Evolutionary conservation across 2,797 vertebrate genomes (phyloP), one percentile per base, ranked within the genome.

Genomic region (Lepilemur septentrionalis): DNA sequence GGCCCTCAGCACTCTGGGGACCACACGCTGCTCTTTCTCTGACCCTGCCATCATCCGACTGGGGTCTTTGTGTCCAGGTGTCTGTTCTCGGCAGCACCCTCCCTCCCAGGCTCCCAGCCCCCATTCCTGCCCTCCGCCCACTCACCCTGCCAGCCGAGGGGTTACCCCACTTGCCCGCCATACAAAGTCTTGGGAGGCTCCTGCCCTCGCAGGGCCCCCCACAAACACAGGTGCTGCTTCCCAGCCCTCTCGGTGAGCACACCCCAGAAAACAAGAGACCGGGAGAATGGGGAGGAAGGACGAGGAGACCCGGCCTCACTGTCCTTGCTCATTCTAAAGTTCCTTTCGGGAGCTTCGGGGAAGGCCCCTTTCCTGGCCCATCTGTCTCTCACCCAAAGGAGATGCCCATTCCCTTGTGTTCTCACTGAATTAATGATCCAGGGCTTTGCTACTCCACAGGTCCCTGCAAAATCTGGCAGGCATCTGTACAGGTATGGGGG

Each of bases 41-140:
- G 43, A 20, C 20, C 41, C 8, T 1, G 1, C 25, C 4, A 6
- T 41, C 13, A 13, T 6, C 41, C 11, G 17, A 3, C 23, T 0
- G 48, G 46, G 25, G 2, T 22, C 67, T 4, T 9, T 1, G 0
- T 18, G 1, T 20, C 52, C 14, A 8, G 7, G 1, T 6, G 5
- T 10, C 17, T 41, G 9, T 14, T 55, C 28, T 18, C 38, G 20
- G 13, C 3, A 1, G 25, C n/a, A 13, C 18, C 43, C 57, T 63
- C 7, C 6, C 43, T 63, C 50, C 76, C 2, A 15, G 50, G 50
- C 22, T 35, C 22, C 41, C 52, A 12, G 41, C 41, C 35, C 23
- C 80, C 30, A 9, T 41, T 10, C 57, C 22, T 12, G 3, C 8
- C 30, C 8, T 80, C 38, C 4, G 5, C 20, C 2, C 0, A 10